Evolutionary conservation across 2,888 invertebrate genomes (phyloP), one percentile per base, ranked within the genome.

Genomic region (Coleophora flavipennella): DNA sequence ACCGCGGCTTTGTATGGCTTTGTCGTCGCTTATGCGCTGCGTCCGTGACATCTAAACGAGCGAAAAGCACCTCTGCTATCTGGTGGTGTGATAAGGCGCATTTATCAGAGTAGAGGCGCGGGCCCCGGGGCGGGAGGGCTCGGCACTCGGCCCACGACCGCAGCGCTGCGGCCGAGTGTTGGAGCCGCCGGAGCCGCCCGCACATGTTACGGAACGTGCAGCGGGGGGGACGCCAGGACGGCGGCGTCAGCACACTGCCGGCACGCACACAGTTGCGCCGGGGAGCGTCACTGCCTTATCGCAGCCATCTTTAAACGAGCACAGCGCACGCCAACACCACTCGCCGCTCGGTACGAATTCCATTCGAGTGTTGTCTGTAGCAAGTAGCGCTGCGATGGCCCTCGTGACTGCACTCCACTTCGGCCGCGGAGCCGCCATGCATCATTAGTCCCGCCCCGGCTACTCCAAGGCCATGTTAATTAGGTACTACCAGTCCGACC

Each of bases 301-400:
- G 81, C 70, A 73, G 77, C 76, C 83, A 84, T 84, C 83, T 81
- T 75, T 77, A 75, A 80, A 79, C 71, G 80, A 79, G 74, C 79
- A 62, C 75, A 68, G 59, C 67, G 68, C 81, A 79, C 80, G 71
- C 80, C 72, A 77, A 79, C 80, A 71, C 80, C 72, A 77, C 62
- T 76, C 74, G 68, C 72, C 63, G 64, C 71, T 67, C 69, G 68
- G 71, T 71, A 75, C 72, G 76, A 77, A 81, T 77, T 79, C 78
- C 78, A 71, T 67, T 70, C 66, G 66, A 70, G 67, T 66, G 57
- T 60, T 63, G 72, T 67, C 66, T 59, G 63, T 57, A 63, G 58
- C 66, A 66, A 66, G 57, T 64, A 59, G 64, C 65, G 29, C 38
- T 35, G 46, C 43, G 42, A 45, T 46, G 49, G 53, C 51, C 54